Conservation (phyloP, 2,797 vertebrate genomes). For the Cyprinella venusta region DNA sequence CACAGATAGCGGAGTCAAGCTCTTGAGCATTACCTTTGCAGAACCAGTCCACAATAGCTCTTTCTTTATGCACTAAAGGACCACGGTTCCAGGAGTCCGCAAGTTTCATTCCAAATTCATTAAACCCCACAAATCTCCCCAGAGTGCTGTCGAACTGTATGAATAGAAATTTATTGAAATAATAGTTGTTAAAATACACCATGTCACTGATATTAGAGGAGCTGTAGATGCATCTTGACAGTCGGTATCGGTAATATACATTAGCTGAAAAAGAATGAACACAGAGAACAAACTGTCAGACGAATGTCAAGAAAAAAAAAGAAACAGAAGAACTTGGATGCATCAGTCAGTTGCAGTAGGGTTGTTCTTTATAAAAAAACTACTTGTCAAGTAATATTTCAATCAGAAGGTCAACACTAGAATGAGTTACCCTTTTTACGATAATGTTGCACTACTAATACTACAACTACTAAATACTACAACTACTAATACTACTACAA, state of each 20-base stretch:
- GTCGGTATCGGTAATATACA: conserved; percentile 44
- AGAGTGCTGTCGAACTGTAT: conserved; percentile 63
- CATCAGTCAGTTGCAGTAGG: neutral
- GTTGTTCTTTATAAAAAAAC: neutral
- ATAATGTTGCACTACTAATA: neutral
- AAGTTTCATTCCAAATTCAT: conserved; percentile 25
- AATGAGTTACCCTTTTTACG: neutral
- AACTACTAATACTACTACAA: neutral
- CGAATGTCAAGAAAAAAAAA: neutral
- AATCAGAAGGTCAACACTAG: neutral
- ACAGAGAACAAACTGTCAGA: neutral
- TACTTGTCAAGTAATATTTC: neutral
- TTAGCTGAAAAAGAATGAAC: conserved; percentile 2
- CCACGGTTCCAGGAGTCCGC: conserved; percentile 7
- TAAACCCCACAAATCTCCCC: conserved; percentile 57
- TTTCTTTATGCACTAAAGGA: neutral
- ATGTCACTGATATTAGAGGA: conserved; percentile 21
- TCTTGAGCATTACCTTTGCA: neutral
- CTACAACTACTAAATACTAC: neutral
- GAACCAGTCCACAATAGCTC: neutral
- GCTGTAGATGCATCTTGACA: neutral
- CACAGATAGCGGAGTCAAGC: neutral
- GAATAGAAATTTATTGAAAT: conserved; percentile 9
- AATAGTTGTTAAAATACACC: neutral
- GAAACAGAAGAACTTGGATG: neutral